Percentiles rank a stretch among this genome's conserved stretches.
phyloP scores from a whole-genome alignment of 2,888 invertebrate species.

The Acholoe squamosa region DNA sequence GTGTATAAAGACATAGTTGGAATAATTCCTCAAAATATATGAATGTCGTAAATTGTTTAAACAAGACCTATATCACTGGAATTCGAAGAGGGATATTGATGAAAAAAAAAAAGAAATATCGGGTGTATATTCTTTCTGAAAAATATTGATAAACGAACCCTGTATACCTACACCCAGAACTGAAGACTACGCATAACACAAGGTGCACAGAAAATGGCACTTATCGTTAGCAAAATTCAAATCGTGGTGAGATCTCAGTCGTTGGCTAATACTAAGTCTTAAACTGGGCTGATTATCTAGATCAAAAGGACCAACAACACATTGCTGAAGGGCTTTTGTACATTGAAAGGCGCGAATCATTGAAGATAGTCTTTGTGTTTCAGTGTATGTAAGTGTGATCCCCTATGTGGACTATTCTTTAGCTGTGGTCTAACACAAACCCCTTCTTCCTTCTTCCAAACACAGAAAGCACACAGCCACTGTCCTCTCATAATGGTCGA shows the following conservation, averaged over 20 bases:
- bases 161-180: too few species aligned
- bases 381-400: slow-evolving; percentile 27
- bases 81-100: too few species aligned
- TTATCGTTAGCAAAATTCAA: too few species aligned
- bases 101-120: too few species aligned
- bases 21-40: too few species aligned
- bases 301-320: slow-evolving; percentile 13
- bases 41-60: too few species aligned
- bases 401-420: neutral
- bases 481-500: neutral
- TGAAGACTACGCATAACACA: too few species aligned
- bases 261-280: neutral
- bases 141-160: too few species aligned
- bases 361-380: slow-evolving; percentile 1
- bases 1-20: neutral
- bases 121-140: too few species aligned
- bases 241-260: neutral
- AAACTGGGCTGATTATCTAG: too few species aligned
- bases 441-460: neutral
- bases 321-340: neutral
- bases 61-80: too few species aligned
- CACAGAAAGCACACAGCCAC: neutral
- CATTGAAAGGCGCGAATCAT: slow-evolving; percentile 19
- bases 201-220: too few species aligned
- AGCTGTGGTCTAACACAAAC: slow-evolving; percentile 3